Base-by-base conservation (phyloP, 2,797 vertebrate species). In the Pipistrellus pipistrellus region DNA sequence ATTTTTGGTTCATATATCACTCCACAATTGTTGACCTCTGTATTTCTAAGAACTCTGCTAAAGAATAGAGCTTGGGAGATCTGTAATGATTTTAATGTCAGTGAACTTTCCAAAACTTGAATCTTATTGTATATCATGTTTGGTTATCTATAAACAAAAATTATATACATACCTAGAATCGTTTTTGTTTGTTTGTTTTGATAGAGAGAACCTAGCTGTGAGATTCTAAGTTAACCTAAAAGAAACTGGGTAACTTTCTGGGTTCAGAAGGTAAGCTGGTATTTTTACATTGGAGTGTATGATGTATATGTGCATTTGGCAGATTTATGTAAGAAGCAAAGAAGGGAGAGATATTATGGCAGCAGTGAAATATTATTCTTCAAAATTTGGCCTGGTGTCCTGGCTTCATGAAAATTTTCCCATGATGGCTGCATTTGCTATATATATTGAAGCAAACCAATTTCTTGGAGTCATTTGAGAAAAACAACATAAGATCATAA, bases 111-210 rank as follows among this genome's bases (percentile, higher is more conserved):
- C 1, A 78, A 93, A 92, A 64, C 81, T 76, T 96, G 27, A 90
- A 80, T 90, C 76, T 90, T 93, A 94, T 4, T 77, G 1, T 86
- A 57, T 66, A 88, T 80, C 41, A 90, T 94, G 44, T 93, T 80
- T 95, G 44, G 46, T 73, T 92, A 93, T 44, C 53, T 93, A 88
- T 75, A 93, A 88, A 80, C 57, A 88, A 77, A 96, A 94, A 90
- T 75, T 85, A 88, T 12, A 90, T 68, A 76, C 3, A 95, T 17
- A 94, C 11, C 89, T 35, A 62, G 7, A 85, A 83, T 87, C 38
- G 17, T 59, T 59, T 59, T 59, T 59, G 8, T 57, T 55, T 82
- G 83, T 95, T 32, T 88, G 1, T 92, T 85, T 92, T 53, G 51
- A 53, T 18, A 53, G 18, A 81, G 51, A 82, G 46, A 94, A 11